These are phyloP conservation scores for Sarotherodon lohbergeri DNA, from an alignment of 2,113 vertebrate genomes.

Conservation along the genomic window DNA sequence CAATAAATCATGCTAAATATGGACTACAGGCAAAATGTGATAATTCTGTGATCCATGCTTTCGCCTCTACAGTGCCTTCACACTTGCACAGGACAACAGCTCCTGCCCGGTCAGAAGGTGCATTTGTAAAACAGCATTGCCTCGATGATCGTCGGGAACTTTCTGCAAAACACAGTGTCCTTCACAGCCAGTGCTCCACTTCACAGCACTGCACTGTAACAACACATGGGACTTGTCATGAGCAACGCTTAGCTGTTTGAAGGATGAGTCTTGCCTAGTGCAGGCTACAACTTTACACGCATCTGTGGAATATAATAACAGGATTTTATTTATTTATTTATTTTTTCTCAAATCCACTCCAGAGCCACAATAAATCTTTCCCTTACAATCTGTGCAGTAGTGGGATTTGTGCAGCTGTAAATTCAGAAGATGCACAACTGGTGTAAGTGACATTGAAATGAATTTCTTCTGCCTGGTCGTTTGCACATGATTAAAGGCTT, in stretches of 20 bases:
- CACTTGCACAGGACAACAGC: not conserved
- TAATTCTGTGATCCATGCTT: not conserved
- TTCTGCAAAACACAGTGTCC: not conserved
- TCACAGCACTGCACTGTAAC: not conserved
- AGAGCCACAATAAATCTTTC: not conserved
- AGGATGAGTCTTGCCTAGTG: not conserved
- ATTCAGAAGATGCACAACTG: not conserved
- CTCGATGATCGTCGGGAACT: not conserved
- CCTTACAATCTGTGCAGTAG: not conserved
- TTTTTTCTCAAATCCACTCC: not conserved
- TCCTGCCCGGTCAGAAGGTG: not conserved
- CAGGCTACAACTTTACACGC: not conserved
- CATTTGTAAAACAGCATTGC: not conserved
- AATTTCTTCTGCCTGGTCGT: not conserved
- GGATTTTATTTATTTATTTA: not conserved
- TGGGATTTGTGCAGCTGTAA: not conserved
- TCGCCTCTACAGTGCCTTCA: not conserved
- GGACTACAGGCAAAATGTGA: not conserved
- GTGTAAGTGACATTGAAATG: not conserved
- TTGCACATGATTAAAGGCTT: not conserved
- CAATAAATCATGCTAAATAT: conserved; percentile 21
- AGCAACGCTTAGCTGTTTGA: conserved; percentile 31
- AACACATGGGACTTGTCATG: conserved; percentile 23
- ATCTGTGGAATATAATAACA: not conserved
- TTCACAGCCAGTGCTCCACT: not conserved